Conservation (phyloP, 2,113 vertebrate species). For the Callorhinus ursinus region DNA sequence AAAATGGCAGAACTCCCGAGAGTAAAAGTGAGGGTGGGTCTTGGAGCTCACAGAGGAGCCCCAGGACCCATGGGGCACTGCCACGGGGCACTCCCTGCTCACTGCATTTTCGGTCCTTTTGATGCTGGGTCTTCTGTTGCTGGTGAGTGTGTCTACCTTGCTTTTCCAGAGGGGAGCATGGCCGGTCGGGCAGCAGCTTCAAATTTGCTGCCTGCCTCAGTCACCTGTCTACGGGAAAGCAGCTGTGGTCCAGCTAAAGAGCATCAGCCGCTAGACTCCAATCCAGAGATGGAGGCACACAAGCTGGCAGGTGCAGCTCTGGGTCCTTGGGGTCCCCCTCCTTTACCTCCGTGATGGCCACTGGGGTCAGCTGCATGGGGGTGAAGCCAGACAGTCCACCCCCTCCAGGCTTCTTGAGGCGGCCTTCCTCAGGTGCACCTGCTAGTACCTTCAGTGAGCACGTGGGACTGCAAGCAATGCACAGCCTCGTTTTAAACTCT, state of each 20-base stretch:
- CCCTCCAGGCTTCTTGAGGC: neutral
- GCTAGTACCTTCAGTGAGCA: no score
- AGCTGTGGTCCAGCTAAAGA: neutral
- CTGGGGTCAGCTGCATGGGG: fast-evolving
- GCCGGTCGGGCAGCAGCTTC: neutral
- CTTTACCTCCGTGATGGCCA: neutral
- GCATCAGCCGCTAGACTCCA: fast-evolving
- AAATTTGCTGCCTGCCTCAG: fast-evolving
- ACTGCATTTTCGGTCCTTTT: no score
- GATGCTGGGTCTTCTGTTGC: no score
- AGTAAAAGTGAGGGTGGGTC: fast-evolving
- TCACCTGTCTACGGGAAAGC: neutral
- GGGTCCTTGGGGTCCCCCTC: neutral
- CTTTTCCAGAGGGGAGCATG: no score
- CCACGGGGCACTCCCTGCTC: fast-evolving
- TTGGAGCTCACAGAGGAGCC: fast-evolving
- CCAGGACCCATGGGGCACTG: fast-evolving
- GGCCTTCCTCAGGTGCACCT: neutral
- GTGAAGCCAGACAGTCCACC: fast-evolving
- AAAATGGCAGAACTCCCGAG: neutral
- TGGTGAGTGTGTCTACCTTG: neutral
- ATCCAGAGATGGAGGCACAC: fast-evolving
- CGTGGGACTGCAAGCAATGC: fast-evolving
- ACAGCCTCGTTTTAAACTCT: no score
- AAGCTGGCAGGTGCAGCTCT: neutral